These are phyloP conservation scores for Falco rusticolus DNA, from an alignment of 2,797 vertebrate genomes.

Conservation along the genomic window DNA sequence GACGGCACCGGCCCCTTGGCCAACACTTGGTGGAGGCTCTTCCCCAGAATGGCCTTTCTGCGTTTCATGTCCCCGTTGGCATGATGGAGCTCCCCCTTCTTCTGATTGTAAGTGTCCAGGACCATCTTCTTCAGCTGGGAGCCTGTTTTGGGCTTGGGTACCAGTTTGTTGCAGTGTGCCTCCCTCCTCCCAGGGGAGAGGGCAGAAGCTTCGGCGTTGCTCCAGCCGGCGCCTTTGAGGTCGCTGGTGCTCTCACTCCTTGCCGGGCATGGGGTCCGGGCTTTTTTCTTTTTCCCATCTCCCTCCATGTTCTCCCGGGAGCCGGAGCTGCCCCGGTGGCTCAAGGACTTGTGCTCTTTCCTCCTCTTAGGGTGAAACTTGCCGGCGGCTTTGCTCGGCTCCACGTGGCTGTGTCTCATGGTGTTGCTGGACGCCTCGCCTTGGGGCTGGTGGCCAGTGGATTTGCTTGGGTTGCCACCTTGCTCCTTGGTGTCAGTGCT, in stretches of 20 bases:
- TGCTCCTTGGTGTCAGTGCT: conserved; percentile 28
- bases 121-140: conserved; percentile 80
- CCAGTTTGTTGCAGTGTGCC: conserved; percentile 82
- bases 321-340: conserved; percentile 75
- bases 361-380: conserved; percentile 83
- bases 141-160: conserved; percentile 78
- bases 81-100: conserved; percentile 80
- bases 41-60: conserved; percentile 84
- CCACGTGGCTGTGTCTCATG: conserved; percentile 57
- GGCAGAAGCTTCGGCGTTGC: conserved; percentile 74
- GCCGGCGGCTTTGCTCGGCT: conserved; percentile 57
- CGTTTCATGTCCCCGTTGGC: conserved; percentile 83
- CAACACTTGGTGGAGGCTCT: conserved; percentile 80
- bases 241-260: conserved; percentile 74
- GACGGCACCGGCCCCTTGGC: conserved; percentile 83
- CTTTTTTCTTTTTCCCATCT: conserved; percentile 85
- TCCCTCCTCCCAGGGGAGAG: conserved; percentile 86
- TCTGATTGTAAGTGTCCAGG: conserved; percentile 82
- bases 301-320: conserved; percentile 87
- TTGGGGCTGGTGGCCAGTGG: conserved; percentile 50
- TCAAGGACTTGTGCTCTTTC: conserved; percentile 82
- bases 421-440: conserved; percentile 67
- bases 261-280: conserved; percentile 49
- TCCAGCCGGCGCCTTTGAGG: conserved; percentile 79
- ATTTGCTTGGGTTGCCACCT: conserved; percentile 60